A percentile compares a stretch with the other conserved stretches of the same genome.
Conservation (phyloP, 2,113 vertebrate genomes). For the Salvelinus alpinus region DNA sequence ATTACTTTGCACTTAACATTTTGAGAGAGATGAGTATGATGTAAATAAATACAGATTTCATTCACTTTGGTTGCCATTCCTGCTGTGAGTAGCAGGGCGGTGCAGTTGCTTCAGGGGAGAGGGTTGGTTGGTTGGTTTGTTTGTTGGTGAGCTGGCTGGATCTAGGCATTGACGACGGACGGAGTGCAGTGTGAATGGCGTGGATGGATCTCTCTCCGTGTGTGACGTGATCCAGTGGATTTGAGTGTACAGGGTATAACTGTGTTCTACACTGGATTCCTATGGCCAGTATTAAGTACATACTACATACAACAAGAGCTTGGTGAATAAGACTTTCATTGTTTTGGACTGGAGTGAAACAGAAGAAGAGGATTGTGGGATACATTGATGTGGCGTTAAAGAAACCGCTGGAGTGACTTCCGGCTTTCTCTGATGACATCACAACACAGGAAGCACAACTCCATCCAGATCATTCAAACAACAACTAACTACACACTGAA, state of each 20-base stretch:
- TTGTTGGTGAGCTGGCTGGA: background rate
- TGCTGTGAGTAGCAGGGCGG: slow-evolving; percentile 38
- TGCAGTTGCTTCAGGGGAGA: slow-evolving; percentile 7
- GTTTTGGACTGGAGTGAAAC: background rate
- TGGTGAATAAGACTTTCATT: slow-evolving; percentile 6
- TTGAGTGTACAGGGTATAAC: slow-evolving; percentile 41
- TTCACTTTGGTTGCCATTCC: slow-evolving; percentile 41
- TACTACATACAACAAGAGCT: background rate
- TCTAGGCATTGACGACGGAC: background rate
- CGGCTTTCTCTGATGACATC: background rate
- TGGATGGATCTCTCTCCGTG: background rate
- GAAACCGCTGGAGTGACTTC: background rate
- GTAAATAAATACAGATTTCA: slow-evolving; percentile 43
- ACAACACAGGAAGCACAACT: background rate
- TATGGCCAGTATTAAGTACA: slow-evolving; percentile 55
- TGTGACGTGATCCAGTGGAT: slow-evolving; percentile 23
- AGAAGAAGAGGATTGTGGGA: background rate
- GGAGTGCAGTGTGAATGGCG: slow-evolving; percentile 10
- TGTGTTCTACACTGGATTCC: slow-evolving; percentile 79
- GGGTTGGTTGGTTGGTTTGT: background rate
- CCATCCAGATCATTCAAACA: too few relatives aligned
- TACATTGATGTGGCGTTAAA: background rate
- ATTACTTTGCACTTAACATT: slow-evolving; percentile 68
- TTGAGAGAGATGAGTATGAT: slow-evolving; percentile 16
- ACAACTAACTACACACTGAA: too few relatives aligned